These are phyloP conservation scores for Nomada ferruginata DNA, from an alignment of 2,888 invertebrate genomes.

Conservation along the genomic window DNA sequence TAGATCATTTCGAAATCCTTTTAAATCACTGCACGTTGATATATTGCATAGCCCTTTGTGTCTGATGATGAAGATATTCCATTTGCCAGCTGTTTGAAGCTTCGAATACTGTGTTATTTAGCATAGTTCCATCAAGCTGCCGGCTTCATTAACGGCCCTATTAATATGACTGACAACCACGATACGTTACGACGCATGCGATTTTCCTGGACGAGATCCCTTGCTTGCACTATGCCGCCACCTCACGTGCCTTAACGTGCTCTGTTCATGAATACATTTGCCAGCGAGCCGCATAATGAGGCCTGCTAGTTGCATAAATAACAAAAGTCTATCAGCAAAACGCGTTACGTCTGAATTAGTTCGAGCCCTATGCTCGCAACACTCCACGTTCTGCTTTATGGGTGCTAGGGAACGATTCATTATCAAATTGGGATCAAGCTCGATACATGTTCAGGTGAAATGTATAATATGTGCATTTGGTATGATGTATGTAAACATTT, in stretches of 20 bases:
- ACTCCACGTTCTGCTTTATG: not conserved
- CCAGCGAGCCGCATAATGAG: slow-evolving; percentile 53
- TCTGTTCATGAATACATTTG: slow-evolving; percentile 72
- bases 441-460: too few species aligned
- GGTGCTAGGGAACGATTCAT: not conserved
- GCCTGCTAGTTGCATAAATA: slow-evolving; percentile 63
- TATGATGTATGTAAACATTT: too few species aligned
- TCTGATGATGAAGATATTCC: not conserved
- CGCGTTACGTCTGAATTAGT: slow-evolving; percentile 22
- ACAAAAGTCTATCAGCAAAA: slow-evolving; percentile 56
- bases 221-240: slow-evolving; percentile 46
- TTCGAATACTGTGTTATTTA: slow-evolving; percentile 47
- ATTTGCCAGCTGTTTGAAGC: slow-evolving; percentile 14
- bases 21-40: not conserved
- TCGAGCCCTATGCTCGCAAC: not conserved
- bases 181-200: slow-evolving; percentile 52
- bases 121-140: slow-evolving; percentile 49
- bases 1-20: not conserved
- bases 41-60: not conserved
- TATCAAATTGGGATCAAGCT: not conserved
- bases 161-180: slow-evolving; percentile 69
- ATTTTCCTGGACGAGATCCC: slow-evolving; percentile 51
- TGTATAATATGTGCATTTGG: too few species aligned
- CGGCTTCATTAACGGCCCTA: slow-evolving; percentile 69
- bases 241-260: slow-evolving; percentile 55